Evolutionary conservation across 2,797 vertebrate species (phyloP).

Genomic region (Acanthornis magna): DNA sequence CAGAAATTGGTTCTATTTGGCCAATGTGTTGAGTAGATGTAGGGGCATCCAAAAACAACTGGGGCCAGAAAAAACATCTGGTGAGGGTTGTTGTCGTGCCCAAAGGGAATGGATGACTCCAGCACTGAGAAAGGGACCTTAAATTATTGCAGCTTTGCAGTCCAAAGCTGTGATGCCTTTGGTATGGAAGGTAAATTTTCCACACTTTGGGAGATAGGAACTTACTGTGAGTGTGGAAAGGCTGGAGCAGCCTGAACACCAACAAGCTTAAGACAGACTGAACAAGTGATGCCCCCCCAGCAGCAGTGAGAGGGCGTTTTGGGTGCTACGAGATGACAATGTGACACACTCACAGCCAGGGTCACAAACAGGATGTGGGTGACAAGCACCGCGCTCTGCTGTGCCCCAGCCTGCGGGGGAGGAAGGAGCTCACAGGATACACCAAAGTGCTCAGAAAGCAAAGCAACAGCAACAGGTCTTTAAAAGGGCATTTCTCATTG

Average conservation of each 20-base stretch:
- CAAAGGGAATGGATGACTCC: neutral
- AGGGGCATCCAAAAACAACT: neutral
- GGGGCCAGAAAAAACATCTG: neutral
- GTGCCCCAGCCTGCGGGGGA: neutral
- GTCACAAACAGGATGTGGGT: conserved; percentile 74
- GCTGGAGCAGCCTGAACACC: neutral
- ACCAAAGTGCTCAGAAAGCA: neutral
- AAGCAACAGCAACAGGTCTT: rapidly evolving
- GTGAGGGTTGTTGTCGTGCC: neutral
- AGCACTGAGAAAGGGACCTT: neutral
- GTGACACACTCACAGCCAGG: rapidly evolving
- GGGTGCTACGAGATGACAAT: neutral
- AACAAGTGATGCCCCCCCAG: neutral
- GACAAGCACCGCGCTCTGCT: neutral
- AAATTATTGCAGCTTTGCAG: neutral
- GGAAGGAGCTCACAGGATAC: neutral
- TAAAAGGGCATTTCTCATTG: rapidly evolving
- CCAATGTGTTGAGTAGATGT: neutral
- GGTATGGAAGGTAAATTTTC: neutral
- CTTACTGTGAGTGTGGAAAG: neutral
- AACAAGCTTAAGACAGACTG: neutral
- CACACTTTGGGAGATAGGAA: rapidly evolving
- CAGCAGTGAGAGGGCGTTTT: rapidly evolving
- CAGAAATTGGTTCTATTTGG: neutral
- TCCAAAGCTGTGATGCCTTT: neutral